A percentile compares a stretch with the other conserved stretches of the same genome.
phyloP scores from a whole-genome alignment of 2,113 vertebrate species.

The Thalassoma bifasciatum region DNA sequence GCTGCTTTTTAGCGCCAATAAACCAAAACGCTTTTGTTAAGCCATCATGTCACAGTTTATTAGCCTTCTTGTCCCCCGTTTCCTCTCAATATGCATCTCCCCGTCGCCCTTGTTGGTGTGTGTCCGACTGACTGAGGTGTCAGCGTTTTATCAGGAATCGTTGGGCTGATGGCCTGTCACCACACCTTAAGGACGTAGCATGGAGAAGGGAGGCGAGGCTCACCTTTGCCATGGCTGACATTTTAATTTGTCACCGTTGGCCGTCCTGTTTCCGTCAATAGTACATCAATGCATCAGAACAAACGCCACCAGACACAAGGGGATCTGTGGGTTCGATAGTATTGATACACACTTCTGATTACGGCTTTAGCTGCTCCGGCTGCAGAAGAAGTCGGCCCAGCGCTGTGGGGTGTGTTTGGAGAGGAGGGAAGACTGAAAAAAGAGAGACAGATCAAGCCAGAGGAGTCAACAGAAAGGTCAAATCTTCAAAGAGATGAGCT shows the following conservation, averaged over 20 bases:
- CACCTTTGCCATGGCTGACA: conserved; percentile 82
- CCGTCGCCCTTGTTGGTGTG: conserved; percentile 70
- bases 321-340: conserved; percentile 71
- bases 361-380: conserved; percentile 55
- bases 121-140: conserved; percentile 59
- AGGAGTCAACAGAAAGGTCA: conserved; percentile 54
- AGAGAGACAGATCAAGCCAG: conserved; percentile 23
- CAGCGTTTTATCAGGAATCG: conserved; percentile 77
- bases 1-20: conserved; percentile 13
- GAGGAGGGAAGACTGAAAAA: conserved; percentile 5
- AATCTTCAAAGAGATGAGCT: conserved; percentile 33
- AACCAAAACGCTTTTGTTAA: conserved; percentile 26
- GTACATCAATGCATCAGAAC: conserved; percentile 79
- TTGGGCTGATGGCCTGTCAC: conserved; percentile 73
- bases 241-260: conserved; percentile 82
- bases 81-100: conserved; percentile 54
- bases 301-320: conserved; percentile 62
- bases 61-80: conserved; percentile 43
- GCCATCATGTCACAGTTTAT: conserved; percentile 49
- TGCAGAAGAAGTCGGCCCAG: conserved; percentile 13
- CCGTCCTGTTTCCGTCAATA: conserved; percentile 74
- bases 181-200: conserved; percentile 66
- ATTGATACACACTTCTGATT: conserved; percentile 75
- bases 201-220: conserved; percentile 62
- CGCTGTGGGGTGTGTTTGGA: conserved; percentile 5